phyloP scores from a whole-genome alignment of 2,113 vertebrate genomes.

The Mustelus asterias region DNA sequence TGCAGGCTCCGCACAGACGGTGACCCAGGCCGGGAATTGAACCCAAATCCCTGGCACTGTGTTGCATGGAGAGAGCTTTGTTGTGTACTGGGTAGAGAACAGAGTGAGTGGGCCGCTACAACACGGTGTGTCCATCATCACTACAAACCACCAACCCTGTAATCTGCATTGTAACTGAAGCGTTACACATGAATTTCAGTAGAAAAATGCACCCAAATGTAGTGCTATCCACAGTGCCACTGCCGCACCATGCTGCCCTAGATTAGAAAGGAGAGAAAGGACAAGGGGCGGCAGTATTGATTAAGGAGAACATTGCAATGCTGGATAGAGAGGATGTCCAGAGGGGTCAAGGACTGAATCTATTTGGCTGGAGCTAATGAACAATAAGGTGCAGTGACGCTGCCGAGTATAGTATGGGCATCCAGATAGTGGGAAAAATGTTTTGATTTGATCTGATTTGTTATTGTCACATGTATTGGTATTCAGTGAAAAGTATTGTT shows the following conservation, averaged over 20 bases:
- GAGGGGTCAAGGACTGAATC: background rate
- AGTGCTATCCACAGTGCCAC: too few relatives aligned
- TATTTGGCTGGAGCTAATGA: background rate
- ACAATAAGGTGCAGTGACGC: background rate
- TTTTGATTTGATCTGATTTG: too few relatives aligned
- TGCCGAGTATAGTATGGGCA: background rate
- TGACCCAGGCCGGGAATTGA: too few relatives aligned
- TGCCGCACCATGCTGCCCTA: too few relatives aligned
- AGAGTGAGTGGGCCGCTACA: background rate
- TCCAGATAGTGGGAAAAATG: too few relatives aligned
- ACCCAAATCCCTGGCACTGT: background rate
- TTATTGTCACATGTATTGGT: too few relatives aligned
- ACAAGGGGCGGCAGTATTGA: background rate
- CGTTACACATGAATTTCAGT: background rate
- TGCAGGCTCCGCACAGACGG: too few relatives aligned
- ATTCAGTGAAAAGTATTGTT: too few relatives aligned
- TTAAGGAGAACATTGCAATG: background rate
- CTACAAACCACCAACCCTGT: background rate
- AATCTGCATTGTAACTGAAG: background rate
- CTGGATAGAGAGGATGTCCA: background rate
- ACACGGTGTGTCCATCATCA: background rate
- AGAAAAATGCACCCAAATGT: background rate
- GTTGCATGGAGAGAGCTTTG: background rate
- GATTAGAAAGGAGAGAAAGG: background rate
- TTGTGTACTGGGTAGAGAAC: background rate